Evolutionary conservation across 2,797 vertebrate genomes (phyloP), one percentile per base, ranked within the genome.

Genomic region (Spondyliosoma cantharus): DNA sequence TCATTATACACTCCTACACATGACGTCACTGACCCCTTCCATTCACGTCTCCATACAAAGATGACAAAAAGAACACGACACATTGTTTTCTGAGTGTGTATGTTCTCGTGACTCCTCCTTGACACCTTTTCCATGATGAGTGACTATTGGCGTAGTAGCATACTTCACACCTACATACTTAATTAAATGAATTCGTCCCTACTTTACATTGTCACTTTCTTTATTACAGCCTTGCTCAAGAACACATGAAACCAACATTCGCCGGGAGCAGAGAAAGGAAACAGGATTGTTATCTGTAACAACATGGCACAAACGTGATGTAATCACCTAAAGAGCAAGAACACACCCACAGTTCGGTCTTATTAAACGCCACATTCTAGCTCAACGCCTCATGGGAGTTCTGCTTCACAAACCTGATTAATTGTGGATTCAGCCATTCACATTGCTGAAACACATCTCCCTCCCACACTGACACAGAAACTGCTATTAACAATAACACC

Each of bases 341-440:
- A 53, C 20, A 65, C 49, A 45, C 37, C 45, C 16, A 53, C 61
- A 32, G 42, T 17, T 19, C 5, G 37, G 49, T 70, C 62, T 80
- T 56, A 65, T 62, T 65, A 81, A 82, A 64, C 58, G 60, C 57
- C 48, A 61, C 63, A 63, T 74, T 25, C 32, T 32, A 42, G 66
- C 66, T 66, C 49, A 56, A 45, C 73, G 69, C 50, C 37, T 17
- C 25, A 52, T 24, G 1, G 50, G 63, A 76, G 64, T 67, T 80
- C 67, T 78, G 48, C 25, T 71, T 74, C 50, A 67, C 75, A 69
- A 81, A 83, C 50, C 24, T 71, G 81, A 90, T 86, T 86, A 84
- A 87, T 76, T 66, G 65, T 74, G 62, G 50, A 53, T 42, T 78
- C 66, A 50, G 58, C 60, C 49, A 67, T 78, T 76, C 29, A 74